These are phyloP conservation scores for Drosophila anomelani DNA, from an alignment of 2,888 invertebrate species.

Conservation along the genomic window DNA sequence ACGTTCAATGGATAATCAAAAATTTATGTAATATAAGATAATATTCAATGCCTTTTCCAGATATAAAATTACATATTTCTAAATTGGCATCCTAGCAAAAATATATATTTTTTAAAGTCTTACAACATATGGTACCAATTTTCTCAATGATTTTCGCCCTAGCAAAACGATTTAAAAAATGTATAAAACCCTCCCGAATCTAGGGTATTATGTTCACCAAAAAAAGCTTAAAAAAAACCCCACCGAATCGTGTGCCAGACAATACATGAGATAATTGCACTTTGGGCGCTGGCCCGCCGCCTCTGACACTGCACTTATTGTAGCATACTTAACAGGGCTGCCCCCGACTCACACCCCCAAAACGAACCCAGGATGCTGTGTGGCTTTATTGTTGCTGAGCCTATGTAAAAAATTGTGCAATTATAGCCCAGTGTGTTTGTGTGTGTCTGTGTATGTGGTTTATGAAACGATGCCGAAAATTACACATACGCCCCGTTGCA, in stretches of 20 bases:
- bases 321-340: conserved; percentile 77
- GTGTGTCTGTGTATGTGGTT: conserved; percentile 54
- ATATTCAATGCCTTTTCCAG: neutral
- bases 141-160: neutral
- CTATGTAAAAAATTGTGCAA: conserved; percentile 79
- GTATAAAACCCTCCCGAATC: no score
- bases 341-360: conserved; percentile 18
- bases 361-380: conserved; percentile 33
- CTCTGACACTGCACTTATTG: conserved; percentile 81
- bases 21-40: neutral
- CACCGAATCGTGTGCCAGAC: conserved; percentile 65
- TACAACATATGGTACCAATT: no score
- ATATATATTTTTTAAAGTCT: neutral
- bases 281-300: conserved; percentile 72
- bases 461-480: conserved; percentile 80
- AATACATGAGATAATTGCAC: conserved; percentile 81
- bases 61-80: neutral
- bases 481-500: conserved; percentile 80
- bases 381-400: conserved; percentile 74
- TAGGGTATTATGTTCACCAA: conserved; percentile 33
- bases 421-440: conserved; percentile 24
- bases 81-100: no score
- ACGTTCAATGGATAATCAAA: neutral
- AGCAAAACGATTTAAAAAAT: neutral
- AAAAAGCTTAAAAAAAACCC: conserved; percentile 35